Percentiles rank a stretch among this genome's conserved stretches.
Evolutionary conservation across 2,797 vertebrate genomes (phyloP).

Genomic region (Acrocephalus scirpaceus): DNA sequence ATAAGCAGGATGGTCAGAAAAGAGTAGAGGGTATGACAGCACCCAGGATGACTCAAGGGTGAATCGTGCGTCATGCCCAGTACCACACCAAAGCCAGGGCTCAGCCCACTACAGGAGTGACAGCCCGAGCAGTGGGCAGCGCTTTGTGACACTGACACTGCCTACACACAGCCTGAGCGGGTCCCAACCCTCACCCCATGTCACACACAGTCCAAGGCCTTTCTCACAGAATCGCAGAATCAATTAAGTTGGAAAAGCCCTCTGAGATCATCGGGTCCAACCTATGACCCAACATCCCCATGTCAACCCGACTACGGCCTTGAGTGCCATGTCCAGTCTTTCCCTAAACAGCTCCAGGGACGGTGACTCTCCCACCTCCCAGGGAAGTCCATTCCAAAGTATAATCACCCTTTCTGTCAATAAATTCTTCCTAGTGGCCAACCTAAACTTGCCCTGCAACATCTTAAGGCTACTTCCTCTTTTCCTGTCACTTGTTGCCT

Average conservation of each 20-base stretch:
- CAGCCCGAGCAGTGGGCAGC: rapidly evolving
- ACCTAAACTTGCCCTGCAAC: background rate
- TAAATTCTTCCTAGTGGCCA: background rate
- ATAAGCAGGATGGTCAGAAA: background rate
- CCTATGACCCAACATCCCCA: background rate
- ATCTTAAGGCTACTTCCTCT: background rate
- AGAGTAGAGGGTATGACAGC: background rate
- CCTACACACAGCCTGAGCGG: rapidly evolving
- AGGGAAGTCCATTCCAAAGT: no score
- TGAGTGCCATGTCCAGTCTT: background rate
- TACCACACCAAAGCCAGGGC: background rate
- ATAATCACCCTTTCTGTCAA: background rate
- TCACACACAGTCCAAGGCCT: background rate
- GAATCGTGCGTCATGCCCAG: rapidly evolving
- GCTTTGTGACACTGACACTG: background rate
- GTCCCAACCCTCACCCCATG: background rate
- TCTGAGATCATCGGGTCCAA: background rate
- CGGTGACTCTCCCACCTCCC: background rate
- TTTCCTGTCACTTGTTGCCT: background rate
- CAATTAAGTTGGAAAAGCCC: background rate
- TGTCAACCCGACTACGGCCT: background rate
- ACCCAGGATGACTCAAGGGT: background rate
- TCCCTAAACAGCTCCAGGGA: background rate
- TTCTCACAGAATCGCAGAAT: background rate
- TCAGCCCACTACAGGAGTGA: rapidly evolving